phyloP scores from a whole-genome alignment of 2,888 invertebrate species.

The Himalopsyche kuldschensis region DNA sequence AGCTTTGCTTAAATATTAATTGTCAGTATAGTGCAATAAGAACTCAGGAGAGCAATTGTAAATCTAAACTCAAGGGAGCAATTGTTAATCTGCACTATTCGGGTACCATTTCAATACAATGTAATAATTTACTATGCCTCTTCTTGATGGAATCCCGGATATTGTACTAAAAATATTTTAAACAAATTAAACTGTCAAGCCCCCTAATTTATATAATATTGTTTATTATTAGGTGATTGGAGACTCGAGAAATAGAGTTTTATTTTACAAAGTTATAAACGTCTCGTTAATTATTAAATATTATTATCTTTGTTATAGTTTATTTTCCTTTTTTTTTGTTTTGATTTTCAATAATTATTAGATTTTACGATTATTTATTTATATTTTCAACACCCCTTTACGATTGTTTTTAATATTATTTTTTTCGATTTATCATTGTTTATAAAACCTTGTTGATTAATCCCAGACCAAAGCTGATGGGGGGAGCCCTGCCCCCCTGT shows the following conservation, averaged over 20 bases:
- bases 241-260: conserved; percentile 37
- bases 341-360: conserved; percentile 7
- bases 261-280: conserved; percentile 40
- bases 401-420: conserved; percentile 2
- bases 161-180: conserved; percentile 16
- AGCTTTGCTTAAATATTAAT: no score
- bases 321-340: conserved; percentile 25
- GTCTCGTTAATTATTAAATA: conserved; percentile 33
- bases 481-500: conserved; percentile 2
- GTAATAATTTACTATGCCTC: neutral
- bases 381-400: conserved; percentile 6
- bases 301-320: conserved; percentile 33
- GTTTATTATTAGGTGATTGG: conserved; percentile 39
- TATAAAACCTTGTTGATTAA: conserved; percentile 18
- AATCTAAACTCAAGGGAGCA: no score
- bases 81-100: no score
- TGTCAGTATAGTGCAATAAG: no score
- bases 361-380: conserved; percentile 9
- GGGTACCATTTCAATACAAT: no score
- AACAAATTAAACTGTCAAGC: conserved; percentile 17
- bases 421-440: conserved; percentile 11
- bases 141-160: neutral
- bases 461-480: conserved; percentile 24
- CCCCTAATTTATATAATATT: conserved; percentile 29
- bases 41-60: no score